Conservation (phyloP, 1,140 invertebrate genomes). For the Zaprionus capensis region DNA sequence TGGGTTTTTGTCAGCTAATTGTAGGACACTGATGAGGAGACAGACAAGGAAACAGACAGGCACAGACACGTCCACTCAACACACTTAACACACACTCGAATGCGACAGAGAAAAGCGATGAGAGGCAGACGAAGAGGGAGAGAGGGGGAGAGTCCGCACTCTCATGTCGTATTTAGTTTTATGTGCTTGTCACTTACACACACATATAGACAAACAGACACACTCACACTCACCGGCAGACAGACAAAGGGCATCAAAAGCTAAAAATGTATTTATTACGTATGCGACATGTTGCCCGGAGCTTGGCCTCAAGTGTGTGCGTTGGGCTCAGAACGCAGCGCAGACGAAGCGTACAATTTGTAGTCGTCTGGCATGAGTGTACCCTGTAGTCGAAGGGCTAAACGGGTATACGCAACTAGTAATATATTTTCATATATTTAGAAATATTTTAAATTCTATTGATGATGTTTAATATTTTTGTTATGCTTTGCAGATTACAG, state of each 20-base stretch:
- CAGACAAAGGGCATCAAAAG: constrained; percentile 17
- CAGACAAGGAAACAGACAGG: constrained; percentile 17
- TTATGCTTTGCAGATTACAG: not conserved
- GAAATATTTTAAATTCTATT: not conserved
- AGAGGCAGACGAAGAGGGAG: not conserved
- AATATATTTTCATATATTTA: not conserved
- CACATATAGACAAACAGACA: constrained; percentile 25
- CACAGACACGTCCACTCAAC: constrained; percentile 37
- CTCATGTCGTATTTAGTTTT: constrained; percentile 66
- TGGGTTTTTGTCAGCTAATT: constrained; percentile 54
- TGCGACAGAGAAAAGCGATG: constrained; percentile 22
- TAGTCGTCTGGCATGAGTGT: constrained; percentile 6
- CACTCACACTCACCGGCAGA: constrained; percentile 1
- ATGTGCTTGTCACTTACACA: constrained; percentile 67
- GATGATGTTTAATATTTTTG: not conserved
- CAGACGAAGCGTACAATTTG: constrained; percentile 13
- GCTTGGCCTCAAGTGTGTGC: constrained; percentile 46
- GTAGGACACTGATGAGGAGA: constrained; percentile 42
- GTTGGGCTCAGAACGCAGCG: constrained; percentile 10
- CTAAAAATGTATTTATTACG: constrained; percentile 65
- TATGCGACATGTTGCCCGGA: constrained; percentile 61
- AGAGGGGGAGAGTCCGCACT: constrained; percentile 1
- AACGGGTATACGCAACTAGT: not conserved
- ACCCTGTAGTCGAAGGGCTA: not conserved
- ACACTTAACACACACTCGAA: constrained; percentile 40